Evolutionary conservation across 2,113 vertebrate species (phyloP).

Genomic region (Gasterosteus aculeatus): DNA sequence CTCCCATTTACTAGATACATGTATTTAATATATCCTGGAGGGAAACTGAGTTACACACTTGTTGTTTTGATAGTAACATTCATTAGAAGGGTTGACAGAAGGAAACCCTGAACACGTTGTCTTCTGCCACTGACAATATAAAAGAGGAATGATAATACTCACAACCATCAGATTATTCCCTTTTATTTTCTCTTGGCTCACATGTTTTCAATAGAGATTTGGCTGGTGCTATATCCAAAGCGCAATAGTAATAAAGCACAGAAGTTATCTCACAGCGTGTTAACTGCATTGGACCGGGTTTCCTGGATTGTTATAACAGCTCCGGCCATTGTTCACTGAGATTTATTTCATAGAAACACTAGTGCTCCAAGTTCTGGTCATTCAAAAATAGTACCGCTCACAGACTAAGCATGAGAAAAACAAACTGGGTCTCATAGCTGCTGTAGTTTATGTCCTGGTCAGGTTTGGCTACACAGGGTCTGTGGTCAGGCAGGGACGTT

Average conservation of each 20-base stretch:
- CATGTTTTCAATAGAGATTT: constrained; percentile 18
- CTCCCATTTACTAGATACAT: neutral
- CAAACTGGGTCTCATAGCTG: neutral
- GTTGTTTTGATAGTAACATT: neutral
- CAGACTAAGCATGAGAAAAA: neutral
- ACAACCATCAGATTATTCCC: neutral
- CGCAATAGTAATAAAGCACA: constrained; percentile 1
- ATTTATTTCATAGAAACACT: constrained; percentile 5
- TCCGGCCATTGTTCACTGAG: neutral
- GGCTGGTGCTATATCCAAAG: neutral
- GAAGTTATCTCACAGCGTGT: neutral
- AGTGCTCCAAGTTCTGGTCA: neutral
- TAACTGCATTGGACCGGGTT: neutral
- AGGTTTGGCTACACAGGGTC: neutral
- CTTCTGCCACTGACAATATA: neutral
- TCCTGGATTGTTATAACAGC: constrained; percentile 1
- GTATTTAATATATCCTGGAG: neutral
- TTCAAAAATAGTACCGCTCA: neutral
- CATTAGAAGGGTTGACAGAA: neutral
- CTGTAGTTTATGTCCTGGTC: neutral
- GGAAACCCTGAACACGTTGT: neutral
- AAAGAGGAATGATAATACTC: neutral
- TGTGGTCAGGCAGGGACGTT: neutral
- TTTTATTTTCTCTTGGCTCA: constrained; percentile 22
- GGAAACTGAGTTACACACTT: neutral